Evolutionary conservation across 92 coral and sea anemone genomes (phyloP), one percentile per base, ranked within the genome.

Genomic region (Scolanthus callimorphus): DNA sequence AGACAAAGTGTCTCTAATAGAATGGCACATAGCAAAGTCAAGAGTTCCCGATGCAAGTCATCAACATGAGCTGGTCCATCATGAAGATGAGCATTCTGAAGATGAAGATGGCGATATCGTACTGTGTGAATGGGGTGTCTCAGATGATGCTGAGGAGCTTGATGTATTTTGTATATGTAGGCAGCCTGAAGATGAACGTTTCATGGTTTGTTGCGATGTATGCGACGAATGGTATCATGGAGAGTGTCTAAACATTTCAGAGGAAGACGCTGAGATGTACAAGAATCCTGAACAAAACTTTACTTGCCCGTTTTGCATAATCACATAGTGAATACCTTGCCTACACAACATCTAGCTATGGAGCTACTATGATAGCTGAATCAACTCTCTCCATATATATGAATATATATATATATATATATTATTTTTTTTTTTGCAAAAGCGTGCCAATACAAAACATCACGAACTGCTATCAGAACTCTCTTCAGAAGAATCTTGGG

Each of bases 171-270:
- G 57, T 81, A 19, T 82, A n/a, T 76, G 76, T 50, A 68, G 89
- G 25, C 71, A 71, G 43, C 78, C 78, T 13, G 89, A 82, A 52
- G 84, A 83, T 70, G 84, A 67, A 26, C 76, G 76, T 25, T 71
- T 70, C 62, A 76, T 69, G 84, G 49, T 82, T 15, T 82, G 84
- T 20, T 82, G 89, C 61, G 76, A 69, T 51, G 20, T 19, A 37
- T 82, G 89, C 25, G 80, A 77, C 55, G 84, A 82, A 28, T 76
- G 89, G 80, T 64, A 27, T 27, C 76, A 77, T 63, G 89, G 59
- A 24, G 84, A 76, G 25, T 82, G 89, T 55, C 20, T 76, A 0
- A 39, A 39, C 55, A 48, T 82, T 48, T 54, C 73, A 12, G 71
- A 69, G 20, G 55, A 47, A 27, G 81, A 61, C 48, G 17, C 34